These are phyloP conservation scores for Trichogramma evanescens DNA, from an alignment of 2,888 invertebrate species.

Conservation along the genomic window DNA sequence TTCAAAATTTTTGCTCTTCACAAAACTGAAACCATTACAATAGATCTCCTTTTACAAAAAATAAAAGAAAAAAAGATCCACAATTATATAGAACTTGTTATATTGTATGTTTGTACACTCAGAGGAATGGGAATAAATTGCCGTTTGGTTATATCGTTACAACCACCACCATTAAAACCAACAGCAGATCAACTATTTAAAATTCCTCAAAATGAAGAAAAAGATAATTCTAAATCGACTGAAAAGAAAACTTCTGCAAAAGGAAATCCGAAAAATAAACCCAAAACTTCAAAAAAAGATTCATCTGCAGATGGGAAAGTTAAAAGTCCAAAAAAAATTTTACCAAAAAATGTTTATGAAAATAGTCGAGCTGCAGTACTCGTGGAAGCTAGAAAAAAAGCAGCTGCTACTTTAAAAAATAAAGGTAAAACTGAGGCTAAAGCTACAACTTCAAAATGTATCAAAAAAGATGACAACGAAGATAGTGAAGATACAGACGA, in stretches of 20 bases:
- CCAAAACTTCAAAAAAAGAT: slow-evolving; percentile 9
- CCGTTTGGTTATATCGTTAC: slow-evolving; percentile 73
- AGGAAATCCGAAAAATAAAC: background rate
- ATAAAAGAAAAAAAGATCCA: slow-evolving; percentile 53
- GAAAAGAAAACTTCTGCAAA: slow-evolving; percentile 8
- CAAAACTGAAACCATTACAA: slow-evolving; percentile 25
- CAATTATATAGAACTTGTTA: slow-evolving; percentile 63
- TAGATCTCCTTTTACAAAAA: slow-evolving; percentile 29
- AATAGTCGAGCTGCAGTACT: slow-evolving; percentile 32
- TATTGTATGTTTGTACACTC: slow-evolving; percentile 69
- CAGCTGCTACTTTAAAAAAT: slow-evolving; percentile 30
- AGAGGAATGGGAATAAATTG: slow-evolving; percentile 76
- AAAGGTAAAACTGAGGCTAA: background rate
- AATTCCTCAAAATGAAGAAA: slow-evolving; percentile 21
- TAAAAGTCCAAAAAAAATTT: slow-evolving; percentile 21
- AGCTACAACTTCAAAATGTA: background rate
- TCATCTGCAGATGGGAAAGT: slow-evolving; percentile 28
- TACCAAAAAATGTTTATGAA: slow-evolving; percentile 18
- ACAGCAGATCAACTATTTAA: slow-evolving; percentile 55
- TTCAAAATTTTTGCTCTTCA: slow-evolving; percentile 52
- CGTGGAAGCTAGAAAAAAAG: slow-evolving; percentile 34
- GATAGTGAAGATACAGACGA: background rate
- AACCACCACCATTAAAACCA: slow-evolving; percentile 68
- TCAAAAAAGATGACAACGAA: background rate
- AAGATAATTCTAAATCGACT: slow-evolving; percentile 4